Conservation (phyloP, 2,888 invertebrate species). For the Drosophila melanocephala region DNA sequence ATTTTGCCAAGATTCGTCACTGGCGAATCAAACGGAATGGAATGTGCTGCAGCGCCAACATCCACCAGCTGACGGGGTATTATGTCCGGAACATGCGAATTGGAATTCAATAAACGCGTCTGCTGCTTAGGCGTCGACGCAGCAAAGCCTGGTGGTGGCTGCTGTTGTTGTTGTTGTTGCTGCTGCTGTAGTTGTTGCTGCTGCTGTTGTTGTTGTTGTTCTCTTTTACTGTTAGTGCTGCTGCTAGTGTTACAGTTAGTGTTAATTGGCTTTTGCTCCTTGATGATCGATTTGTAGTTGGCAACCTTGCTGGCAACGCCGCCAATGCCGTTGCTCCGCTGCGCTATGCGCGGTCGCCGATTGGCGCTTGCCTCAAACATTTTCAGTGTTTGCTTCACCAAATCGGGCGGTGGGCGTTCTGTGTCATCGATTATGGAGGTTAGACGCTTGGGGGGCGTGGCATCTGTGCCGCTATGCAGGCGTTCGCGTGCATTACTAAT, state of each 20-base stretch:
- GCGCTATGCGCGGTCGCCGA: conserved; percentile 85
- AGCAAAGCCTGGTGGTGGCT: conserved; percentile 32
- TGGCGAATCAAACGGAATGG: conserved; percentile 75
- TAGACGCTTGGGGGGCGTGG: conserved; percentile 87
- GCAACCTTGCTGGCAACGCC: conserved; percentile 89
- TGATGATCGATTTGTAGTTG: conserved; percentile 88
- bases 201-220: neutral
- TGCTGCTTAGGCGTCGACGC: conserved; percentile 63
- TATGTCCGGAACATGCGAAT: conserved; percentile 85
- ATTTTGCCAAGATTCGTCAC: conserved; percentile 80
- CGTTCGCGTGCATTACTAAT: conserved; percentile 85
- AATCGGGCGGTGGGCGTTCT: conserved; percentile 94
- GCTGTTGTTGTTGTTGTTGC: neutral
- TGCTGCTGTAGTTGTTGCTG: neutral
- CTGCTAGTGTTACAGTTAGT: neutral
- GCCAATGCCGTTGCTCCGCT: conserved; percentile 84
- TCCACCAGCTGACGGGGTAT: conserved; percentile 81
- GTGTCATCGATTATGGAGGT: conserved; percentile 89
- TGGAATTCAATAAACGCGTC: conserved; percentile 7
- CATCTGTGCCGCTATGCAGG: conserved; percentile 85
- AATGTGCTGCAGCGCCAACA: conserved; percentile 13
- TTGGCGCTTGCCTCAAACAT: conserved; percentile 92
- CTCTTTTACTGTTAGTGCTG: conserved; percentile 5
- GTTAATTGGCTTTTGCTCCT: conserved; percentile 85
- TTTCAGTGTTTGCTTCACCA: conserved; percentile 93